Base-by-base conservation (phyloP, 2,888 invertebrate genomes). In the Lochmaea crataegi region DNA sequence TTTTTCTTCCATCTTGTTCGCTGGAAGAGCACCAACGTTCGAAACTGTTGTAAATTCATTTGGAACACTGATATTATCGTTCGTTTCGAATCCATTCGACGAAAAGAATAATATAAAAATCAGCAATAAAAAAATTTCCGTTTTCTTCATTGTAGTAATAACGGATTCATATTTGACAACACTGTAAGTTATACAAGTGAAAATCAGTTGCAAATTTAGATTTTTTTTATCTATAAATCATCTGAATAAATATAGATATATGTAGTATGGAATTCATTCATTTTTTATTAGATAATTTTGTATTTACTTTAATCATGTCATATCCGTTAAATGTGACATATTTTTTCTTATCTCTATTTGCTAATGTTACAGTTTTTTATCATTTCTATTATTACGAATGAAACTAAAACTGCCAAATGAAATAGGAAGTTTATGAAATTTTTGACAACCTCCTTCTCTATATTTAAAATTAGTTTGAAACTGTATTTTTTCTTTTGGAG, bases 271-370 rank as follows among this genome's bases (percentile, higher is more conserved):
- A 32, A 32, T 32, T 32, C 26, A 32, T 32, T 32, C 26, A 16
- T 16, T 9, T 53, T 53, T 9, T 9, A 53, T 2, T 53, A 53
- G 51, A 53, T 53, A 53, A 53, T 53, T 53, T 53, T 16, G 26
- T 53, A 53, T 53, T 53, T 53, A 53, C 51, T 18, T 48, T 38
- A 64, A 64, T 10, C 57, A 18, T 57, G 57, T 70, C 69, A 57
- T 42, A 26, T 70, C 69, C 69, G 63, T 26, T 66, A 41, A n/a
- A 45, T 42, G 22, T 22, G 14, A 67, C 56, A 41, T 60, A 16
- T 68, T 57, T 68, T 51, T 10, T 32, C 65, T 60, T 68, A 68
- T 68, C 68, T 61, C 14, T 45, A 68, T 68, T 68, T 68, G 26
- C 61, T 57, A 18, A 16, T 58, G 42, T 26, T 58, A 22, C 45